Conservation (phyloP, 2,888 invertebrate genomes). For the Arge pagana region DNA sequence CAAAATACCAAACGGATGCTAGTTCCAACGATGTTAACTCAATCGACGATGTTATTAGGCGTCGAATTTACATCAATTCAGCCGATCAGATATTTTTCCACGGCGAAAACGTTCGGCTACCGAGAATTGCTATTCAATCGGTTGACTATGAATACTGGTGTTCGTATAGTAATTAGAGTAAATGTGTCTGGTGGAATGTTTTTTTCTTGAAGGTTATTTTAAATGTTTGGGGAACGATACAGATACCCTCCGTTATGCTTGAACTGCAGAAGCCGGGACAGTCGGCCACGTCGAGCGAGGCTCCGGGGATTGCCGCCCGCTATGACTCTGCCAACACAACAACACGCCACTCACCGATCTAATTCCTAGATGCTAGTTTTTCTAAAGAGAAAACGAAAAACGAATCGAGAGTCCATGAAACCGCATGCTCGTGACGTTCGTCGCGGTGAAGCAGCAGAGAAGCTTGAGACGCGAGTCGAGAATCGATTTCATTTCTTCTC, state of each 20-base stretch:
- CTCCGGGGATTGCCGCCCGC: constrained; percentile 78
- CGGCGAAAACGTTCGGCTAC: too few species aligned
- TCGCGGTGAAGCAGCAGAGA: neutral
- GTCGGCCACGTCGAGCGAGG: constrained; percentile 87
- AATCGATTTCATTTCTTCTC: too few species aligned
- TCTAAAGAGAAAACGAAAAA: constrained; percentile 31
- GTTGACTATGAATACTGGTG: constrained; percentile 18
- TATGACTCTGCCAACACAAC: constrained; percentile 58
- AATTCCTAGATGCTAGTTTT: constrained; percentile 47
- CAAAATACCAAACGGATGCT: too few species aligned
- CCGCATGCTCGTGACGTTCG: too few species aligned
- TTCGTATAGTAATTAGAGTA: neutral
- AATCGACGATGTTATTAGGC: too few species aligned
- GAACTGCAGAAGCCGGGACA: constrained; percentile 89
- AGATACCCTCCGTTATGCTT: constrained; percentile 88
- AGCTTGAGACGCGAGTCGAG: too few species aligned
- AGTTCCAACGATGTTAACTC: too few species aligned
- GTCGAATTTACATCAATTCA: too few species aligned
- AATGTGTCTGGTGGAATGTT: constrained; percentile 7
- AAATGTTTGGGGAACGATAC: constrained; percentile 53
- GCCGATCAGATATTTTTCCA: too few species aligned
- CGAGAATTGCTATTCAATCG: too few species aligned
- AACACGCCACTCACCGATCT: constrained; percentile 56
- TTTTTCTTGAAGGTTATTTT: constrained; percentile 27
- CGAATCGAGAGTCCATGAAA: constrained; percentile 53